Evolutionary conservation across 2,888 invertebrate genomes (phyloP).

Genomic region (Villa cingulata): DNA sequence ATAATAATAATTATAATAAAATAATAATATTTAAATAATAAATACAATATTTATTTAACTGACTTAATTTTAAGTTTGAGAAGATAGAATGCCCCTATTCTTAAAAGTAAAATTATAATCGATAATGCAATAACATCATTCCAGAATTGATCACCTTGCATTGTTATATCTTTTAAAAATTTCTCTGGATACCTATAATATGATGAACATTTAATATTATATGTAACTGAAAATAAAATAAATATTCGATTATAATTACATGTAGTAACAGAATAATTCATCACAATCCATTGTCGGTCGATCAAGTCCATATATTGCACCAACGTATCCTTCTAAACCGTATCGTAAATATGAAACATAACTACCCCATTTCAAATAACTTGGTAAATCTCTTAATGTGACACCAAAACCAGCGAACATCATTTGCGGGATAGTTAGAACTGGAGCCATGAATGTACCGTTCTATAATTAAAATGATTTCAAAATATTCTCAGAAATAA

Average conservation of each 20-base stretch:
- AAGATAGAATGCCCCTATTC: conserved; percentile 54
- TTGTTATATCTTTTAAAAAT: conserved; percentile 70
- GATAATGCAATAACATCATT: conserved; percentile 63
- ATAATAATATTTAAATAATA: too few species aligned
- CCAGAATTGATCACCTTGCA: conserved; percentile 69
- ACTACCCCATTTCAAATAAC: conserved; percentile 80
- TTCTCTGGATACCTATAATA: conserved; percentile 53
- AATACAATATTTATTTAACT: conserved; percentile 22
- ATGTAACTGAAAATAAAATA: too few species aligned
- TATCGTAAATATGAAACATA: conserved; percentile 84
- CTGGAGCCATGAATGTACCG: conserved; percentile 88
- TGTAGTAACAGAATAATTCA: conserved; percentile 66
- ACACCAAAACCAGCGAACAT: conserved; percentile 96
- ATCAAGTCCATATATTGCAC: conserved; percentile 70
- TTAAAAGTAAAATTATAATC: conserved; percentile 50
- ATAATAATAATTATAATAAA: too few species aligned
- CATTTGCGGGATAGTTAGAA: conserved; percentile 85
- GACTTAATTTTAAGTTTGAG: conserved; percentile 61
- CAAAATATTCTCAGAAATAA: too few species aligned
- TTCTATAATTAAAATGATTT: conserved; percentile 47
- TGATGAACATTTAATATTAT: not conserved
- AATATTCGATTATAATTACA: conserved; percentile 31
- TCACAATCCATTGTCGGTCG: conserved; percentile 64
- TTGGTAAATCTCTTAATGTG: conserved; percentile 70
- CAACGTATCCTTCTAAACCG: conserved; percentile 75